These are phyloP conservation scores for Cephus rjabovi DNA, from an alignment of 2,888 invertebrate genomes.

Conservation along the genomic window DNA sequence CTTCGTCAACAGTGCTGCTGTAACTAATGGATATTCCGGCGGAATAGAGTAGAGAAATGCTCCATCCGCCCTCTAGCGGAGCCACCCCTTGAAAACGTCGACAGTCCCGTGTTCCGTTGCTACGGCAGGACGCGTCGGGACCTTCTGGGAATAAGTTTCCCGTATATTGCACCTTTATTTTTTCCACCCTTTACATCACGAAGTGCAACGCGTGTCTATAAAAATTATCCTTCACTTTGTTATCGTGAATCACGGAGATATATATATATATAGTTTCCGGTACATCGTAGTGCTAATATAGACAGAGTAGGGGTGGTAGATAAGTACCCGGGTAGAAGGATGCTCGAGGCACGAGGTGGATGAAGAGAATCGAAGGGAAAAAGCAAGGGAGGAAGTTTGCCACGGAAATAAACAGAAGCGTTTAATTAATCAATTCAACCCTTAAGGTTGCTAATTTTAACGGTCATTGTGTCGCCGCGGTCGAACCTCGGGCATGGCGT, in stretches of 20 bases:
- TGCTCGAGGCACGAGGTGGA: not conserved
- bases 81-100: slow-evolving; percentile 16
- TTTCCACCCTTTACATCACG: not conserved
- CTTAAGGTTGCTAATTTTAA: not conserved
- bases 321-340: not conserved
- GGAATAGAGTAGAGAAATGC: slow-evolving; percentile 58
- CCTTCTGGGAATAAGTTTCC: not conserved
- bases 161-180: not conserved
- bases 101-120: not conserved
- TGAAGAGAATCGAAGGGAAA: not conserved
- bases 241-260: not conserved
- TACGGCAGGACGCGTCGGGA: not conserved
- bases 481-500: not conserved
- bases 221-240: not conserved
- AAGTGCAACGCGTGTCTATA: not conserved
- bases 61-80: slow-evolving; percentile 45
- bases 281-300: not conserved
- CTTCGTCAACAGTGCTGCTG: slow-evolving; percentile 66
- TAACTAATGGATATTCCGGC: slow-evolving; percentile 66
- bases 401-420: not conserved
- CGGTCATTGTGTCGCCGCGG: not conserved
- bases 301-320: not conserved
- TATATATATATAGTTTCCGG: not conserved
- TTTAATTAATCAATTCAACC: not conserved
- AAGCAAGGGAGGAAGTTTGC: not conserved